Evolutionary conservation across 2,113 vertebrate species (phyloP), one percentile per base, ranked within the genome.

Genomic region (Pyxicephalus adspersus): DNA sequence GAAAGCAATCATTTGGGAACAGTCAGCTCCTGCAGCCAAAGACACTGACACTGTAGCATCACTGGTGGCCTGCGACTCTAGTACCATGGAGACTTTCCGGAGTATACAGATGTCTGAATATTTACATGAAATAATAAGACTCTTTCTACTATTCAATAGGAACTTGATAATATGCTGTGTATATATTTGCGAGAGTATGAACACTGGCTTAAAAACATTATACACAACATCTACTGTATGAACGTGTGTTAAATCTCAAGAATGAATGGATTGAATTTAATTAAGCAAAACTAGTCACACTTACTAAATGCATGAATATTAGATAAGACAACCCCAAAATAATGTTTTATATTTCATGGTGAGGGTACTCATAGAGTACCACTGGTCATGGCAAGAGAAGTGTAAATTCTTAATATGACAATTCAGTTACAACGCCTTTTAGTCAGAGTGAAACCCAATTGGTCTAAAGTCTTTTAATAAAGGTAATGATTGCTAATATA

Each of bases 161-260:
- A 79, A 79, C 77, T 79, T 79, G 61, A 78, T 31, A 66, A 26
- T 58, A 67, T 68, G 7, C 58, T 58, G 67, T 79, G 77, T 66
- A 68, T 66, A 66, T 78, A 28, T 70, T 52, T 66, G 60, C 31
- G 18, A 77, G 50, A 52, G 58, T 31, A 38, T 77, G 45, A 57
- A 57, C 16, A 34, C 34, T 77, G 64, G 60, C 64, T 66, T 78
- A 78, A 18, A 55, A 20, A n/a, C 76, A 66, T 26, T 19, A 66
- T 26, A 51, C 55, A 63, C n/a, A 67, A 65, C 50, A 26, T 58
- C 19, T 70, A 25, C 9, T 45, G 64, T 31, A 50, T 67, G 52
- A 55, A 58, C 18, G 0, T 38, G 23, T 57, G 31, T 64, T 34
- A 15, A 28, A 57, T 78, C 29, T 55, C 45, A 73, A 20, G 70